Conservation (phyloP, 2,888 invertebrate genomes). For the Metacarcinus magister region DNA sequence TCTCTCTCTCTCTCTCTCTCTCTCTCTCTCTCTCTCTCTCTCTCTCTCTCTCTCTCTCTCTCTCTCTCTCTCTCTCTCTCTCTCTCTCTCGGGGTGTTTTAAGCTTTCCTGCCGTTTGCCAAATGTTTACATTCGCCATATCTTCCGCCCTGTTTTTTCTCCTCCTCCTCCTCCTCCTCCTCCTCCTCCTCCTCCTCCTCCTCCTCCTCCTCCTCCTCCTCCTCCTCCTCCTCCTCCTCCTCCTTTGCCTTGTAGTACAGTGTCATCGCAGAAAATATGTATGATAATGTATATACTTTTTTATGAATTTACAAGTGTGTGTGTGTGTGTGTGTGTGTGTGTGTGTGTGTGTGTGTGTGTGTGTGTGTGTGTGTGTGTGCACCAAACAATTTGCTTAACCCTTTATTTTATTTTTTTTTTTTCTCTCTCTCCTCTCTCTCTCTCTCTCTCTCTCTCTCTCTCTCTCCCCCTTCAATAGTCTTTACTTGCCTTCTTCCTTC, state of each 20-base stretch:
- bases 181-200: too few species aligned
- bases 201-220: too few species aligned
- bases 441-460: background rate
- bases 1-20: slow-evolving; percentile 36
- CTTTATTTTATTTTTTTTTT: background rate
- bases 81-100: too few species aligned
- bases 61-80: slow-evolving; percentile 11
- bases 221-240: too few species aligned
- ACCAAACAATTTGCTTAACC: background rate
- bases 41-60: background rate
- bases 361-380: too few species aligned
- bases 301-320: background rate
- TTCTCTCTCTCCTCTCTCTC: background rate
- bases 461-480: background rate
- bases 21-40: background rate
- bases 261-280: background rate
- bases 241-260: background rate
- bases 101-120: too few species aligned
- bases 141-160: too few species aligned
- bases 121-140: too few species aligned
- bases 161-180: too few species aligned
- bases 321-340: too few species aligned
- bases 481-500: background rate
- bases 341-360: too few species aligned
- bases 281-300: too few species aligned